Evolutionary conservation across 1,140 invertebrate species (phyloP), one percentile per base, ranked within the genome.

Genomic region (Eufriesea mexicana): DNA sequence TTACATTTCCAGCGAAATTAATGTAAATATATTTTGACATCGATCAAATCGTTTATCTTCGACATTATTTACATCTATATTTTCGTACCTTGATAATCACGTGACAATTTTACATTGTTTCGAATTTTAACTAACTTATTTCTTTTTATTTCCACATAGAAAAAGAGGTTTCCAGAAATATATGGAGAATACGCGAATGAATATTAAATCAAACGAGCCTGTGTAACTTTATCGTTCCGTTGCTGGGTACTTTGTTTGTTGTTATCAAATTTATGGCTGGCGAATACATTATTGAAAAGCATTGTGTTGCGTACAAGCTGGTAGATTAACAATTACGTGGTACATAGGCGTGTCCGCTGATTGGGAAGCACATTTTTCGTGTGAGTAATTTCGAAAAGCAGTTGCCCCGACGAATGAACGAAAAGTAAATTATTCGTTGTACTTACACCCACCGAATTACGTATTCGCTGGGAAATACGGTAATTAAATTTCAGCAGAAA

Each of bases 371-470:
- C 68, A 59, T 49, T 72, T 62, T 72, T 79, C 67, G 67, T 23
- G 67, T 62, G 25, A 61, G 9, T 72, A 72, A 79, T 71, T 72
- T 62, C 45, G 45, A 62, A 72, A 79, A 71, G 45, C 57, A n/a
- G 20, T 47, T 20, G 51, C 10, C 23, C 35, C 16, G 18, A 55
- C 20, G 23, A 61, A 61, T 23, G n/a, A 72, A 51, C 25, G 28
- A n/a, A 61, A 72, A 18, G 47, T 72, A 61, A 72, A 79, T 72
- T 62, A 62, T 72, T 62, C 57, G 23, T 9, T 20, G 16, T 35
- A 71, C 45, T 25, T 59, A 42, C 55, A 20, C 28, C 28, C 5
- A 20, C 35, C 42, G 7, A 67, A 51, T 51, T 49, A 68, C 35
- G 42, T 45, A 72, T n/a, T 45, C 57, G 20, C 20, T 72, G 18